These are phyloP conservation scores for Anser brachyrhynchus DNA, from an alignment of 2,113 vertebrate genomes.

Conservation along the genomic window DNA sequence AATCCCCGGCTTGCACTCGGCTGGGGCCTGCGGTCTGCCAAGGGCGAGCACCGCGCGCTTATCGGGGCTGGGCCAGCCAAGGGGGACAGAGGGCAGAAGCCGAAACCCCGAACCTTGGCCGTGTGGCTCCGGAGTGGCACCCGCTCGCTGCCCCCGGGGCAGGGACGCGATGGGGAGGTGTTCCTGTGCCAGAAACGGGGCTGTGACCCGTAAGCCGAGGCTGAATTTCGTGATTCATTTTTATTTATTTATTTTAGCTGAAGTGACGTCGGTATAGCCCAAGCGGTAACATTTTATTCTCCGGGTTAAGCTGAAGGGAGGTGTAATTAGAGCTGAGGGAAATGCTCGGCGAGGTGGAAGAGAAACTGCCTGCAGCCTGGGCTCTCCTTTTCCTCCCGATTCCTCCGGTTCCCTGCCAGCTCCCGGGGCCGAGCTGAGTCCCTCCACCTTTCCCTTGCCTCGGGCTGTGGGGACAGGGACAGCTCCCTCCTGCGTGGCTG, in stretches of 20 bases:
- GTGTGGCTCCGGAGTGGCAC: fast-evolving
- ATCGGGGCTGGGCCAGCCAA: neutral
- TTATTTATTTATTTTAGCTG: neutral
- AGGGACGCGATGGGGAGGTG: fast-evolving
- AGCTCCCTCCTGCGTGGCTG: neutral
- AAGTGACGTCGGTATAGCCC: neutral
- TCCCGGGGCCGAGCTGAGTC: neutral
- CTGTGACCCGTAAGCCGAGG: neutral
- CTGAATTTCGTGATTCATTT: neutral
- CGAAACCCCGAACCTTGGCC: neutral
- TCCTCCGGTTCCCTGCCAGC: neutral
- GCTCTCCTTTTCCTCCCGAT: neutral
- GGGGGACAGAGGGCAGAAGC: neutral
- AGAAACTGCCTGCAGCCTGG: neutral
- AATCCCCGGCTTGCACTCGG: neutral
- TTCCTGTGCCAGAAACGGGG: fast-evolving
- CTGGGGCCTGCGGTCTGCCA: neutral
- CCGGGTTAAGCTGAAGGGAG: neutral
- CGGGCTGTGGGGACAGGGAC: neutral
- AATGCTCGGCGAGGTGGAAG: fast-evolving
- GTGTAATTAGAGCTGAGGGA: neutral
- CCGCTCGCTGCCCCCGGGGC: neutral
- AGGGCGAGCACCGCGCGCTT: neutral
- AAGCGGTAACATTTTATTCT: neutral
- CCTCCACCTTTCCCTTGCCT: constrained; percentile 20